A percentile compares a stretch with the other conserved stretches of the same genome.
These are phyloP conservation scores for Lumbricus terrestris DNA, from an alignment of 2,888 invertebrate genomes.

Conservation along the genomic window DNA sequence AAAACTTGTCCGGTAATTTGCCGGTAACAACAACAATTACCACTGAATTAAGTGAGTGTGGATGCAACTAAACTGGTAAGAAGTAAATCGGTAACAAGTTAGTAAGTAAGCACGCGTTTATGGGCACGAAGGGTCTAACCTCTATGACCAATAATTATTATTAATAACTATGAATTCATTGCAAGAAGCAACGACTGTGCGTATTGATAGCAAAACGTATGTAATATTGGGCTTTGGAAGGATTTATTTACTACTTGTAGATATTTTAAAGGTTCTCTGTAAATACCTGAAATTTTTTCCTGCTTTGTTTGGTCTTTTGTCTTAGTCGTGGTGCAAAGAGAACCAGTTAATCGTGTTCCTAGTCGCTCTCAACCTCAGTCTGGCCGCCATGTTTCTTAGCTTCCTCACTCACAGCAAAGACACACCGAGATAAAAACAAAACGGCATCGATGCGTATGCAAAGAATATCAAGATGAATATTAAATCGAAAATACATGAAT, in stretches of 20 bases:
- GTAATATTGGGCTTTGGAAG: no score
- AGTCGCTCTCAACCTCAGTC: constrained; percentile 28
- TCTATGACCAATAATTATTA: no score
- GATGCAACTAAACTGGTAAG: no score
- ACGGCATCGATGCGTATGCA: neutral
- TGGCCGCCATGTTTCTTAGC: constrained; percentile 25
- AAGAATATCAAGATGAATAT: neutral
- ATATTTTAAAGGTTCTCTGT: neutral
- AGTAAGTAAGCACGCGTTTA: no score
- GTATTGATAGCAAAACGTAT: no score
- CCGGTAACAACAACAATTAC: no score
- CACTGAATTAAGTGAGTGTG: no score
- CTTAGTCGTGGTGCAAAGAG: constrained; percentile 27
- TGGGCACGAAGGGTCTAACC: no score
- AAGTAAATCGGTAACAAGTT: no score
- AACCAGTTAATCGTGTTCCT: constrained; percentile 27
- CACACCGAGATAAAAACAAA: neutral
- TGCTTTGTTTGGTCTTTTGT: neutral
- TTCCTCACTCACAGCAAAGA: neutral
- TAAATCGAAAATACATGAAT: neutral
- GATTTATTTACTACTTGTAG: neutral
- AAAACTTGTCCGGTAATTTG: no score
- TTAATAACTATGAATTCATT: no score
- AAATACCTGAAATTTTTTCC: neutral
- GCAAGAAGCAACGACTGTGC: no score